These are phyloP conservation scores for Betta splendens DNA, from an alignment of 2,797 vertebrate species.

Conservation along the genomic window DNA sequence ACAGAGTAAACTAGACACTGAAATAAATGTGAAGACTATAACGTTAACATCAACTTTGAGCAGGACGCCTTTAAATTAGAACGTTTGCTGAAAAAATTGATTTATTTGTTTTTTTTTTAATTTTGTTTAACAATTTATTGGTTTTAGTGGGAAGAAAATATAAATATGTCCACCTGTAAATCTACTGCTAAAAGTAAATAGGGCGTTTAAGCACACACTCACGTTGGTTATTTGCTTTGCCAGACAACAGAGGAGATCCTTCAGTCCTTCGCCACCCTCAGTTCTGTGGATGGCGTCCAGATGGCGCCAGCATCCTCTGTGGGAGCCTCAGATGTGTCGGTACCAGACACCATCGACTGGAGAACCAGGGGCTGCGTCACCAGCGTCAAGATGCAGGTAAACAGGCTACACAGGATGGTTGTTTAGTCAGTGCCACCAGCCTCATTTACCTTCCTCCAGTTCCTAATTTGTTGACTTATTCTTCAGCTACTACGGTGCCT, in stretches of 20 bases:
- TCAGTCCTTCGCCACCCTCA: conserved; percentile 60
- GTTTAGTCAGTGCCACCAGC: too few relatives aligned
- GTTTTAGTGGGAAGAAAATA: too few relatives aligned
- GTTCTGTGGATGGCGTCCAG: conserved; percentile 60
- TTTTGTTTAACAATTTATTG: too few relatives aligned
- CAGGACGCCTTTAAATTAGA: too few relatives aligned
- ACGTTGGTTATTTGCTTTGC: neutral
- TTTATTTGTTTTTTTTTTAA: too few relatives aligned
- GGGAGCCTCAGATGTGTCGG: accelerated
- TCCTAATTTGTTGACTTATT: neutral
- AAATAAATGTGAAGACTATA: too few relatives aligned
- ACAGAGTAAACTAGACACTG: too few relatives aligned
- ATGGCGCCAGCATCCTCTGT: conserved; percentile 24
- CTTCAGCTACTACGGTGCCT: too few relatives aligned
- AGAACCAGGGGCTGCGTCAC: conserved; percentile 85
- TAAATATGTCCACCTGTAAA: too few relatives aligned
- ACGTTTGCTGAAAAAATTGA: too few relatives aligned
- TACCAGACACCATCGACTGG: conserved; percentile 86
- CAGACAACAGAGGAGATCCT: conserved; percentile 83
- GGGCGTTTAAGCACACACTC: neutral
- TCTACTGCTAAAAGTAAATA: neutral
- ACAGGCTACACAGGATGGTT: accelerated
- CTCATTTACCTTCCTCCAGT: neutral
- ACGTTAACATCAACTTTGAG: too few relatives aligned
- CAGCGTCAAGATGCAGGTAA: conserved; percentile 87